Percentiles rank a stretch among this genome's conserved stretches.
Conservation (phyloP, 2,113 vertebrate species). For the Crocuta crocuta region DNA sequence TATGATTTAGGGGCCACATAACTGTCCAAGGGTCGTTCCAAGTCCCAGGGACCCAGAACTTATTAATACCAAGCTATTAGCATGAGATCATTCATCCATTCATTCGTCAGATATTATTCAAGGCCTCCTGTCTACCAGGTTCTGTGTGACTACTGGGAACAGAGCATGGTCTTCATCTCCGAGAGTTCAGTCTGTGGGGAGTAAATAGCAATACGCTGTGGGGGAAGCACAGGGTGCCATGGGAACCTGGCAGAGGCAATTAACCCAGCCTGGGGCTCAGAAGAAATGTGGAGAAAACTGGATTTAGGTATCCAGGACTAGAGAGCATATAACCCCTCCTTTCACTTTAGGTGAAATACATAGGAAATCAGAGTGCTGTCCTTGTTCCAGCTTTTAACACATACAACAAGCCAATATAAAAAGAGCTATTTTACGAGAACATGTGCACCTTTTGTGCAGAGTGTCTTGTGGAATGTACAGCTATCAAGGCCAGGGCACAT, state of each 20-base stretch:
- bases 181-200: neutral
- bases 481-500: neutral
- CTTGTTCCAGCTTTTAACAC: neutral
- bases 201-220: neutral
- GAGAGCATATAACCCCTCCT: neutral
- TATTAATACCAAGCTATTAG: neutral
- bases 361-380: neutral
- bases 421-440: slow-evolving; percentile 20
- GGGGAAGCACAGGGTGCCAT: neutral
- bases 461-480: neutral
- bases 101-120: neutral
- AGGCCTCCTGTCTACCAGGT: neutral
- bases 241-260: neutral
- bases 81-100: neutral
- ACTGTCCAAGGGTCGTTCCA: neutral
- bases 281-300: neutral
- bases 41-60: neutral
- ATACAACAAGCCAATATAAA: neutral
- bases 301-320: neutral
- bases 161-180: neutral
- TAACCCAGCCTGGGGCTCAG: neutral
- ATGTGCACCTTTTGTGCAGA: neutral
- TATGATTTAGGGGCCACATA: neutral
- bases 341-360: neutral
- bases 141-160: neutral